phyloP scores from a whole-genome alignment of 2,888 invertebrate genomes.

The Cephus rjabovi region DNA sequence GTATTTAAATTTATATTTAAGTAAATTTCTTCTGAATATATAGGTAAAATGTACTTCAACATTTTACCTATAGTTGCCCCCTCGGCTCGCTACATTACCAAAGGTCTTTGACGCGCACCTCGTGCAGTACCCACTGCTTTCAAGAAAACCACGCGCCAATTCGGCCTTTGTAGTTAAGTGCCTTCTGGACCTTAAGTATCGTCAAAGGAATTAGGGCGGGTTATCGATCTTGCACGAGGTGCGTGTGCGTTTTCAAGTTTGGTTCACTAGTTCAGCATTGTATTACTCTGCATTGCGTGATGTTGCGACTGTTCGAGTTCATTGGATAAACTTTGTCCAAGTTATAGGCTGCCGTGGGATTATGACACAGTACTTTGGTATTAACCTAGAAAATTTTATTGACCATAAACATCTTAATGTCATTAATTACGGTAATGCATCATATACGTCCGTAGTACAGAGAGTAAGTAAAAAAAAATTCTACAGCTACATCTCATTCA shows the following conservation, averaged over 20 bases:
- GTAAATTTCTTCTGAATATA: neutral
- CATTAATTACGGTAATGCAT: neutral
- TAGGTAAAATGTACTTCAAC: neutral
- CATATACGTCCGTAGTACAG: neutral
- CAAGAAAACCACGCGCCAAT: neutral
- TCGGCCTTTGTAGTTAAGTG: neutral
- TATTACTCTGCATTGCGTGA: neutral
- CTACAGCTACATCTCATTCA: neutral
- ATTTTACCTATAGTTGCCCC: neutral
- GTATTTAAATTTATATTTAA: neutral
- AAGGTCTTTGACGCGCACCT: neutral
- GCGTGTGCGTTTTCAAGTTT: neutral
- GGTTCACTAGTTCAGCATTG: neutral
- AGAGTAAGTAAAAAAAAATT: neutral
- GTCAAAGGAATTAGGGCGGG: neutral
- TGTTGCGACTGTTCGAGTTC: neutral
- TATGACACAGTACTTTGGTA: neutral
- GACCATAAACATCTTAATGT: neutral
- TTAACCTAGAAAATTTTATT: neutral
- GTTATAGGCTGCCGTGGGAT: neutral
- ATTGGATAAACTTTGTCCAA: neutral
- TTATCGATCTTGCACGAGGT: neutral
- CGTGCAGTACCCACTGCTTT: neutral
- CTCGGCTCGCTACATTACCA: neutral
- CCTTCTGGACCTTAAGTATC: neutral